A percentile compares a stretch with the other conserved stretches of the same genome.
phyloP scores from a whole-genome alignment of 2,113 vertebrate genomes.

The Capreolus pygargus region DNA sequence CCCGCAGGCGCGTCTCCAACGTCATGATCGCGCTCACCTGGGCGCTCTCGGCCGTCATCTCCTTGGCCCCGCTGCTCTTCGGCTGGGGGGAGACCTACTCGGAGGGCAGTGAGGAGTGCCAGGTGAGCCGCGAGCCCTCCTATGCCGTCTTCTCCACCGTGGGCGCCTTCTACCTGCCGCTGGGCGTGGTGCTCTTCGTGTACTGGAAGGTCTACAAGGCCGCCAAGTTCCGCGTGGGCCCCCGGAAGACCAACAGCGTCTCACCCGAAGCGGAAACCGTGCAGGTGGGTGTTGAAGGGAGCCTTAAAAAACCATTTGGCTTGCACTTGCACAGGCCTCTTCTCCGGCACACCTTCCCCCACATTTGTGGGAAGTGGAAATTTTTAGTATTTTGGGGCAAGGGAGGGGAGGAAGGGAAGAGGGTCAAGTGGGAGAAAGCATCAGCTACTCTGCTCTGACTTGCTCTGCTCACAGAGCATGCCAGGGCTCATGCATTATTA shows the following conservation, averaged over 20 bases:
- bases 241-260: constrained; percentile 91
- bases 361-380: no score
- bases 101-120: constrained; percentile 87
- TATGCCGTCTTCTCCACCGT: constrained; percentile 97
- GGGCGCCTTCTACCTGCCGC: constrained; percentile 95
- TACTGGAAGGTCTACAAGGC: constrained; percentile 99
- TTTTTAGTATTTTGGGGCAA: not conserved
- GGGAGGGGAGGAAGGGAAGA: not conserved
- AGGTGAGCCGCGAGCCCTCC: constrained; percentile 94
- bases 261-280: constrained; percentile 87
- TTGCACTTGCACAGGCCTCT: not conserved
- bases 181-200: constrained; percentile 96
- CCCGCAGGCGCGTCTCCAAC: constrained; percentile 91
- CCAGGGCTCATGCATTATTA: not conserved
- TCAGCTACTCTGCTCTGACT: not conserved
- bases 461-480: not conserved
- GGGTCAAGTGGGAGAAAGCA: not conserved
- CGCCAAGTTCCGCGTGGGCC: constrained; percentile 91
- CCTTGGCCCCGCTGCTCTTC: constrained; percentile 92
- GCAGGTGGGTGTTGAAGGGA: constrained; percentile 79
- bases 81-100: constrained; percentile 97
- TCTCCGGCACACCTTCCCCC: rapidly evolving
- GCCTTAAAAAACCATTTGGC: not conserved
- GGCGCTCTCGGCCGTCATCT: constrained; percentile 92
- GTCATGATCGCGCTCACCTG: constrained; percentile 94